Base-by-base conservation (phyloP, 23 tunicate species). In the Halocynthia aurantium region DNA sequence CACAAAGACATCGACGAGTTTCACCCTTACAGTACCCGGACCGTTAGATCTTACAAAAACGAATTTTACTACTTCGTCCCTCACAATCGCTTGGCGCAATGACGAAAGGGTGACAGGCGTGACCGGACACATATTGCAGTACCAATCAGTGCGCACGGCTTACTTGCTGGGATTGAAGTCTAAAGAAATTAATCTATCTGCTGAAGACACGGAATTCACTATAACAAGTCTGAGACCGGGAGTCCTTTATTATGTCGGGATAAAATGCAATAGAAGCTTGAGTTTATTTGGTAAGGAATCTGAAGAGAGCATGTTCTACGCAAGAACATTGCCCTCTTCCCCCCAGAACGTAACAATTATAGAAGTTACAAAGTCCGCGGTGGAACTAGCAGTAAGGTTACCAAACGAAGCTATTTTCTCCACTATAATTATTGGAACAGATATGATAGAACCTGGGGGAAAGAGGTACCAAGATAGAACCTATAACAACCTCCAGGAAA, bases 281-380 rank as follows among this genome's bases (percentile, higher is more conserved):
- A 53, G 15, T 12, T 64, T 64, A 53, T 52, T 74, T 49, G 78
- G 78, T 54, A 53, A 74, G 55, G 62, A 8, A 21, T 51, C 60
- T 10, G 22, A 74, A 54, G n/a, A 62, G 31, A 74, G 49, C 10
- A 49, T 51, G 55, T 56, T 74, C n/a, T 74, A 51, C n/a, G 78
- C 78, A 21, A 53, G 78, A 13, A 74, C 78, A 53, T 40, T 21
- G 7, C 78, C 78, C 18, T 7, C 62, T 8, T 51, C 31, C 18
- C 78, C 78, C 4, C n/a, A 20, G 11, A 13, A 12, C 22, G 72
- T 67, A 15, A 67, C 72, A 31, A 19, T 10, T 50, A 67, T 67
- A n/a, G 6, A 65, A 20, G 31, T 6, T 15, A 65, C 70, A 10
- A 65, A 9, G 70, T 20, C 70, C 15, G 49, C 22, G 19, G 70